These are phyloP conservation scores for Diplogasteroides magnus DNA, from an alignment of 1,140 invertebrate genomes.

Conservation along the genomic window DNA sequence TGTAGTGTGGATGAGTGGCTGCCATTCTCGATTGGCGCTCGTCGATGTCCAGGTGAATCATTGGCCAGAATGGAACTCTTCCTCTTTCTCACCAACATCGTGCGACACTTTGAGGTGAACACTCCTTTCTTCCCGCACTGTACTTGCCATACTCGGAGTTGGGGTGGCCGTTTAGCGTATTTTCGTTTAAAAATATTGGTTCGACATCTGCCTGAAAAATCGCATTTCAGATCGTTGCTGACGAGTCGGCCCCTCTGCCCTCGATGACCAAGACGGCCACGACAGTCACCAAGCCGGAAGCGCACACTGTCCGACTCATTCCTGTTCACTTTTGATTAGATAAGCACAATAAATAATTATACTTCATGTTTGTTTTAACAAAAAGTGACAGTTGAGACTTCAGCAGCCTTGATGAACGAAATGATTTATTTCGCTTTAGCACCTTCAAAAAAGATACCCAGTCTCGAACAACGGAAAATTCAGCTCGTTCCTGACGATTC, in stretches of 20 bases:
- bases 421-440: no score
- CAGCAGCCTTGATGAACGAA: no score
- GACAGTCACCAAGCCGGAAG: background rate
- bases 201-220: background rate
- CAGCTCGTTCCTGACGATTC: no score
- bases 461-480: background rate
- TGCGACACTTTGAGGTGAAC: background rate
- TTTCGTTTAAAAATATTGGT: background rate
- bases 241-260: background rate
- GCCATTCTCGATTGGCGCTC: background rate
- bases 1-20: background rate
- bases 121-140: background rate
- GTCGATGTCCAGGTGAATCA: background rate
- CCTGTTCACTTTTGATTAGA: background rate
- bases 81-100: background rate
- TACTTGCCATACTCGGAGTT: background rate
- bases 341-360: no score
- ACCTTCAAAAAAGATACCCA: no score
- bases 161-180: background rate
- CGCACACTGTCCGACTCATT: background rate
- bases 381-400: no score
- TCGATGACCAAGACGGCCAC: background rate
- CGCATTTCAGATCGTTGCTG: background rate
- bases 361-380: no score
- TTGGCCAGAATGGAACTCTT: background rate